Evolutionary conservation across 2,113 vertebrate species (phyloP).

Genomic region (Ellobius talpinus): DNA sequence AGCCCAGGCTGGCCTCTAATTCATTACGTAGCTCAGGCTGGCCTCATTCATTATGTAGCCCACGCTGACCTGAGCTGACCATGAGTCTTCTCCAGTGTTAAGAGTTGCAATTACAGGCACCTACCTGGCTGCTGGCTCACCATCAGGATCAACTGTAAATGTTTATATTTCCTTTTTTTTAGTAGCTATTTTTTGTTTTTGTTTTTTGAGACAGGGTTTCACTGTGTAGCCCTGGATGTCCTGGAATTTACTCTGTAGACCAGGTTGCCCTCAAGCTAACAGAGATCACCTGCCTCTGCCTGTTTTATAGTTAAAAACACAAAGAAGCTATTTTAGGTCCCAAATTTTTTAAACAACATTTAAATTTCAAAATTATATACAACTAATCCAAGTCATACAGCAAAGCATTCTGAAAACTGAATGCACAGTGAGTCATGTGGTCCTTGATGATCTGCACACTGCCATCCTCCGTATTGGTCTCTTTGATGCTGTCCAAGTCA

Average conservation of each 20-base stretch:
- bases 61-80: not conserved
- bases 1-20: not conserved
- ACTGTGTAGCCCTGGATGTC: not conserved
- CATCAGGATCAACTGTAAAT: conserved; percentile 43
- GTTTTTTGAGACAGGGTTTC: not conserved
- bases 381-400: conserved; percentile 93
- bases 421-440: conserved; percentile 89
- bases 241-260: not conserved
- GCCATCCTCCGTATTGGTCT: conserved; percentile 87
- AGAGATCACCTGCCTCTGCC: not conserved
- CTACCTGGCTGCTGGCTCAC: not conserved
- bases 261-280: not conserved
- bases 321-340: conserved; percentile 23
- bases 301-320: not conserved
- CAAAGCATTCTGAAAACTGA: conserved; percentile 91
- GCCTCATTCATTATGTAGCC: not conserved
- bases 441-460: conserved; percentile 85
- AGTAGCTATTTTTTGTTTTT: not conserved
- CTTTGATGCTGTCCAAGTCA: conserved; percentile 78
- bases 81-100: not conserved
- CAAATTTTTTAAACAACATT: not conserved
- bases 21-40: not conserved
- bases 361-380: not conserved
- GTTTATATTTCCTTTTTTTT: not conserved
- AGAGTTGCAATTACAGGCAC: not conserved